Base-by-base conservation (phyloP, 2,888 invertebrate species). In the Polymixis lichenea region DNA sequence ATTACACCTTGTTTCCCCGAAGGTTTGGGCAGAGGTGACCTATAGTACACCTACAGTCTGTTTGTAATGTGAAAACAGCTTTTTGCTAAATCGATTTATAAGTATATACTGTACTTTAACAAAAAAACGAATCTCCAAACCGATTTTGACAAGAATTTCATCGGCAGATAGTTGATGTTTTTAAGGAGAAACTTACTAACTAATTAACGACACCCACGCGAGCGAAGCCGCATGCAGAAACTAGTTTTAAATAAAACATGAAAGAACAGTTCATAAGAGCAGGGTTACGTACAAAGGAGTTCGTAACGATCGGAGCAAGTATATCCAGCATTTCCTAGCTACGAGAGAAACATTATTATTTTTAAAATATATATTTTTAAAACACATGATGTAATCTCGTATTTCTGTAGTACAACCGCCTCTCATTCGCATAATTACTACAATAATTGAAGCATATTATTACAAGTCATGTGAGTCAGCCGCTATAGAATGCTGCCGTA, bases 371-470 rank as follows among this genome's bases (percentile, higher is more conserved):
- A 46, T 25, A 32, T 7, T 43, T 77, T 11, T 56, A 19, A 28
- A 72, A 60, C 8, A 66, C 19, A 22, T 53, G 56, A 64, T 61
- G 66, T 56, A 15, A n/a, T 55, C 32, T 25, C 51, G 32, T 71
- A 71, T 68, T 70, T 68, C 55, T 51, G 56, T 53, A 55, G n/a
- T 58, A 72, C 60, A 56, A 61, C 58, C 19, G 53, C 38, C 43
- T 80, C 43, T 80, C n/a, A 56, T 77, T 71, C 61, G 61, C 61
- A 56, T 77, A 80, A 82, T 82, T 67, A 58, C 55, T 55, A 64
- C 51, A 80, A 73, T 83, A 56, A 80, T 84, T 84, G 69, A 62
- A 77, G 77, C 38, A 56, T 83, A 77, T 84, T 80, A 83, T 73
- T 83, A 80, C 77, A 76, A 72, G 22, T 64, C 66, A 76, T 72